A percentile compares a stretch with the other conserved stretches of the same genome.
Evolutionary conservation across 2,888 invertebrate genomes (phyloP).

Genomic region (Oscheius sp.): DNA sequence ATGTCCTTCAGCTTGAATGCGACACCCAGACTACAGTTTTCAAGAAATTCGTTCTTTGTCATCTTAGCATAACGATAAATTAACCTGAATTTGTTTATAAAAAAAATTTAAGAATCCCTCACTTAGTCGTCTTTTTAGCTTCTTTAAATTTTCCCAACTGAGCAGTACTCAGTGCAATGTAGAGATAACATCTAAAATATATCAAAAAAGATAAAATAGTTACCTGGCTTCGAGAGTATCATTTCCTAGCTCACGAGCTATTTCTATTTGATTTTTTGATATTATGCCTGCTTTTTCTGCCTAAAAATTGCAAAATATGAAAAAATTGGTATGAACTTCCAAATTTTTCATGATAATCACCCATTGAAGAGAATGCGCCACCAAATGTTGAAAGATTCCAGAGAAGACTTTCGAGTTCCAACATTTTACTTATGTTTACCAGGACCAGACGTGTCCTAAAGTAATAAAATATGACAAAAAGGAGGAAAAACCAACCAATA

Average conservation of each 20-base stretch:
- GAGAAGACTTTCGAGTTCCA: slow-evolving; percentile 83
- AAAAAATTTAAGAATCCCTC: not conserved
- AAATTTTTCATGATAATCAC: slow-evolving; percentile 78
- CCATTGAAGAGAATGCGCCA: slow-evolving; percentile 92
- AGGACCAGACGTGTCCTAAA: slow-evolving; percentile 22
- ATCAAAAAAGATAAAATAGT: not conserved
- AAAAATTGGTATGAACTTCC: slow-evolving; percentile 38
- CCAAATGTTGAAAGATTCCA: slow-evolving; percentile 95
- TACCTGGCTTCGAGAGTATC: slow-evolving; percentile 79
- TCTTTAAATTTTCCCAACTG: slow-evolving; percentile 79
- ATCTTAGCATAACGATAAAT: slow-evolving; percentile 9
- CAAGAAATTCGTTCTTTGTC: slow-evolving; percentile 9
- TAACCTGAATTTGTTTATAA: slow-evolving; percentile 6
- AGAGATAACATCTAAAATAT: slow-evolving; percentile 85
- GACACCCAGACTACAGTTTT: slow-evolving; percentile 7
- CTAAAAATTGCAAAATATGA: slow-evolving; percentile 72
- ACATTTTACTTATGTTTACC: slow-evolving; percentile 14
- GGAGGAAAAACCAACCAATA: not conserved
- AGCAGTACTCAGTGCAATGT: slow-evolving; percentile 85
- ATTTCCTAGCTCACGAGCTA: slow-evolving; percentile 85
- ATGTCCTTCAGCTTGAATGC: slow-evolving; percentile 14
- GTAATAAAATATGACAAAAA: not conserved
- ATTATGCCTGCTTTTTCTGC: slow-evolving; percentile 83
- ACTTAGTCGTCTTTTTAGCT: slow-evolving; percentile 44
- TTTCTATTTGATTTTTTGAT: slow-evolving; percentile 79